Conservation (phyloP, 2,113 vertebrate genomes). For the Ochotona curzoniae region DNA sequence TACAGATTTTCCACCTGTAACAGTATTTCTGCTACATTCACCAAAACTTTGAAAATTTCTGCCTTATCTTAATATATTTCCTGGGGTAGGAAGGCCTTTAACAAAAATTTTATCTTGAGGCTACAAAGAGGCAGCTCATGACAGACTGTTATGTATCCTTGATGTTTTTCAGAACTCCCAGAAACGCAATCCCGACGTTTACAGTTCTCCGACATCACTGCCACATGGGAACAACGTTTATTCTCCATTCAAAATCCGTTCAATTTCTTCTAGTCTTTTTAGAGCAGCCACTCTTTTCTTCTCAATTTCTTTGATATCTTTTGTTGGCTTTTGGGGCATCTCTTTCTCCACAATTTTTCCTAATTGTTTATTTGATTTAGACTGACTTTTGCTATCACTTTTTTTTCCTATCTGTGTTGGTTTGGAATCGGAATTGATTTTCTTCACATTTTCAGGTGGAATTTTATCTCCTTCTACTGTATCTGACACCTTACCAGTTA, state of each 20-base stretch:
- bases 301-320: slow-evolving; percentile 97
- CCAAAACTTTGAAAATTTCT: slow-evolving; percentile 46
- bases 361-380: slow-evolving; percentile 85
- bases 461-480: slow-evolving; percentile 79
- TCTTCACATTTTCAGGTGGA: slow-evolving; percentile 77
- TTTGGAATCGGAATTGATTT: slow-evolving; percentile 88
- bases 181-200: slow-evolving; percentile 58
- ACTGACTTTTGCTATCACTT: slow-evolving; percentile 79
- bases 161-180: slow-evolving; percentile 77
- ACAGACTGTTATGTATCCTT: slow-evolving; percentile 62
- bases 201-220: slow-evolving; percentile 56
- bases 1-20: slow-evolving; percentile 48
- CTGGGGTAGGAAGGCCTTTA: slow-evolving; percentile 53
- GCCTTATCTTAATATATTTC: slow-evolving; percentile 1
- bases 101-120: slow-evolving; percentile 56
- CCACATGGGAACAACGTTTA: slow-evolving; percentile 81
- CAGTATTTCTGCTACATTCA: slow-evolving; percentile 67
- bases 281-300: slow-evolving; percentile 97
- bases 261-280: slow-evolving; percentile 99
- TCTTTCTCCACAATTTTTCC: slow-evolving; percentile 88
- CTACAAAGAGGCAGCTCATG: slow-evolving; percentile 50
- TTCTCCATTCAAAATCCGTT: slow-evolving; percentile 97
- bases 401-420: slow-evolving; percentile 79
- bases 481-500: slow-evolving; percentile 76
- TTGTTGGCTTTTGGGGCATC: slow-evolving; percentile 91